A percentile compares a stretch with the other conserved stretches of the same genome.
phyloP scores from a whole-genome alignment of 2,888 invertebrate species.

The Tolmerus cingulatus region DNA sequence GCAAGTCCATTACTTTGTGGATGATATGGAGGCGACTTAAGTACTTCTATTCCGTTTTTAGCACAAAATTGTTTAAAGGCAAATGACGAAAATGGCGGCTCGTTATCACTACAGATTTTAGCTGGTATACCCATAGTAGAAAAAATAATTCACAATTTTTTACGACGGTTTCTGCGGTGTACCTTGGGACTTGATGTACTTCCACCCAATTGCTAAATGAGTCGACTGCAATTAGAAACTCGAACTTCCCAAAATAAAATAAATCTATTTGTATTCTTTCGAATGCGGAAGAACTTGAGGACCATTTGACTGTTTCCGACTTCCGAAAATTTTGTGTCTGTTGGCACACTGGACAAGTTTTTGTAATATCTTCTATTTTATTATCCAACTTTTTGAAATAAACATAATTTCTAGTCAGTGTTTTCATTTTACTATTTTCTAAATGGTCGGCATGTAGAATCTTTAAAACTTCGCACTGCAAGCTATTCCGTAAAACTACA shows the following conservation, averaged over 20 bases:
- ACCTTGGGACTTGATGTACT: constrained; percentile 51
- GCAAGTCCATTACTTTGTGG: not conserved
- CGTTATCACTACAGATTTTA: constrained; percentile 51
- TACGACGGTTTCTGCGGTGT: constrained; percentile 37
- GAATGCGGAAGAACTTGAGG: not conserved
- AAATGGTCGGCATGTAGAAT: not conserved
- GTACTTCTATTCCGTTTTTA: not conserved
- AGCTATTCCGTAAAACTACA: no score
- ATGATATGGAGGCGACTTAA: not conserved
- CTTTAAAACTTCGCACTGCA: not conserved
- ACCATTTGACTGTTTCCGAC: not conserved
- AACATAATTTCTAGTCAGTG: not conserved
- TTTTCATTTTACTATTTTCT: not conserved
- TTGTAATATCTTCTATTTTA: not conserved
- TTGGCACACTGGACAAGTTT: not conserved
- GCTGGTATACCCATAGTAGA: constrained; percentile 51
- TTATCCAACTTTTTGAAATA: not conserved
- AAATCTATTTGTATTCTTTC: not conserved
- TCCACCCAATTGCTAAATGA: constrained; percentile 60
- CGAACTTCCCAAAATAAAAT: constrained; percentile 8
- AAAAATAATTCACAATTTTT: constrained; percentile 49
- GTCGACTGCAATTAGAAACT: constrained; percentile 56
- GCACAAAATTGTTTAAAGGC: constrained; percentile 32
- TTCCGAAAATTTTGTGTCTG: not conserved
- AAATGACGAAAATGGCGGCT: constrained; percentile 47